A percentile compares a stretch with the other conserved stretches of the same genome.
These are phyloP conservation scores for Caenorhabditis briggsae DNA, from an alignment of 1,140 invertebrate species.

Conservation along the genomic window DNA sequence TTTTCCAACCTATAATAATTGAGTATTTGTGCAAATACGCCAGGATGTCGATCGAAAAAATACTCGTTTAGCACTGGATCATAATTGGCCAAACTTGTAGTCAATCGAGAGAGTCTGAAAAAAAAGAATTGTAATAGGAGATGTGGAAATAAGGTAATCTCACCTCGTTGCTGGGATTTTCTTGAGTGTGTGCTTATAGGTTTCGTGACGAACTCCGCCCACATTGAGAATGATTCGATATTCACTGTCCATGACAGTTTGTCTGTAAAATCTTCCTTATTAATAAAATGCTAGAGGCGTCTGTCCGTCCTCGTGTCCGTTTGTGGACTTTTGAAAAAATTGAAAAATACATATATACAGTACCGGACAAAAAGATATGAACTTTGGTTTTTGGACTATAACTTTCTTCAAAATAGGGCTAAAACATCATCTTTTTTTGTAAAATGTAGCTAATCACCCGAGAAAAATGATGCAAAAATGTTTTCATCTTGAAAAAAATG, in stretches of 20 bases:
- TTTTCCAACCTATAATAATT: conserved; percentile 94
- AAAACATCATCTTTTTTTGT: no score
- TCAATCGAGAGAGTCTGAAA: conserved; percentile 81
- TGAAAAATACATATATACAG: no score
- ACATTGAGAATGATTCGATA: conserved; percentile 98
- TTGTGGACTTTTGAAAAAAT: no score
- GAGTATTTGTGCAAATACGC: conserved; percentile 93
- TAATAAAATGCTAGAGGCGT: background rate
- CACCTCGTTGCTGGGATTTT: conserved; percentile 93
- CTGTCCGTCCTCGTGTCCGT: no score
- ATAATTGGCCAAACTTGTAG: conserved; percentile 92
- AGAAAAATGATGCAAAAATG: no score
- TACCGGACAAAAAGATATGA: no score
- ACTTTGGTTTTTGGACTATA: no score
- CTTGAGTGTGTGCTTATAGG: conserved; percentile 92
- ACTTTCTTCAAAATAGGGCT: no score
- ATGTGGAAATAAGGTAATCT: conserved; percentile 76
- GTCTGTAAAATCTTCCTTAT: conserved; percentile 64
- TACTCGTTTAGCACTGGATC: conserved; percentile 96
- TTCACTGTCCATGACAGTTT: conserved; percentile 80
- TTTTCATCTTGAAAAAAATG: no score
- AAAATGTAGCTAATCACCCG: no score
- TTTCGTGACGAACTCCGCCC: conserved; percentile 96
- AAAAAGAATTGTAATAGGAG: background rate
- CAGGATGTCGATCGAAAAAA: conserved; percentile 98